Evolutionary conservation across 1,140 invertebrate species (phyloP).

Genomic region (Lordiphosa clarofinis): DNA sequence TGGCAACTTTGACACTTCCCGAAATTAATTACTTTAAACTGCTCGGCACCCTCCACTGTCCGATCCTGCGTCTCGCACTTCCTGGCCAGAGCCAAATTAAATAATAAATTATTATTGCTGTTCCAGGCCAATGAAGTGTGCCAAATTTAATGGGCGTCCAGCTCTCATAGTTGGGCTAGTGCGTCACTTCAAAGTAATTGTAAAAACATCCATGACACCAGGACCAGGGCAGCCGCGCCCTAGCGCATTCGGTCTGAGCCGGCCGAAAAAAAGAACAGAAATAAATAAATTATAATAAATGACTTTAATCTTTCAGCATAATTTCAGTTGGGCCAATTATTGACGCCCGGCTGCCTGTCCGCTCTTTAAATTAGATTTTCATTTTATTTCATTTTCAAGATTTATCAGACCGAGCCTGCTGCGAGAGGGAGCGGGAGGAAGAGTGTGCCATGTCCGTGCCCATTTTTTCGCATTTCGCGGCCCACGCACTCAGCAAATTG

Average conservation of each 20-base stretch:
- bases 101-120: conserved; percentile 75
- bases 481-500: conserved; percentile 27
- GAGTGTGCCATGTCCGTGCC: conserved; percentile 8
- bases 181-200: conserved; percentile 74
- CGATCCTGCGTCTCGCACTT: conserved; percentile 6
- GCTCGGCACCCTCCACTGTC: conserved; percentile 13
- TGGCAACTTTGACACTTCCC: conserved; percentile 70
- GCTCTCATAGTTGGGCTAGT: conserved; percentile 62
- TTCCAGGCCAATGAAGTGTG: conserved; percentile 70
- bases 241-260: not conserved
- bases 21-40: conserved; percentile 75
- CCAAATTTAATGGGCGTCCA: conserved; percentile 68
- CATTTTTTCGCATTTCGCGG: conserved; percentile 14
- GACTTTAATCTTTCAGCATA: conserved; percentile 66
- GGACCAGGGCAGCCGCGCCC: too few relatives aligned
- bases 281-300: conserved; percentile 64
- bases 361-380: conserved; percentile 45
- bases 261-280: conserved; percentile 36
- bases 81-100: conserved; percentile 44
- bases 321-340: conserved; percentile 64
- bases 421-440: not conserved
- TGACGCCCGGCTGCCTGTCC: conserved; percentile 42
- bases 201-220: conserved; percentile 32
- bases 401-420: conserved; percentile 51
- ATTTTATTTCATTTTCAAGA: conserved; percentile 37